Percentiles rank a stretch among this genome's conserved stretches.
These are phyloP conservation scores for Yponomeuta evonymella DNA, from an alignment of 2,888 invertebrate species.

Conservation along the genomic window DNA sequence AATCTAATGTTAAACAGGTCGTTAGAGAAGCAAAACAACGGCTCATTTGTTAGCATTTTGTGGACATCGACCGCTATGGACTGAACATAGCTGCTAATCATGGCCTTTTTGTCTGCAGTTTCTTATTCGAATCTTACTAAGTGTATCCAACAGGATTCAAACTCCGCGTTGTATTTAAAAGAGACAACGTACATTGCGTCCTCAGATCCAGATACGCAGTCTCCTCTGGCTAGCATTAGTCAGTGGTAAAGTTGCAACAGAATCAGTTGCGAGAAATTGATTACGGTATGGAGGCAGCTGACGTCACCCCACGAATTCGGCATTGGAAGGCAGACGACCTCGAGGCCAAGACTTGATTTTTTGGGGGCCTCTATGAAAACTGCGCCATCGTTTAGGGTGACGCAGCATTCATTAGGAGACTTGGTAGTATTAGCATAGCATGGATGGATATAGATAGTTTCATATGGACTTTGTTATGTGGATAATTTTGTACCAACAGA, in stretches of 20 bases:
- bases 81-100: slow-evolving; percentile 29
- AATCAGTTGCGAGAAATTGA: slow-evolving; percentile 11
- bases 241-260: not conserved
- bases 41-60: slow-evolving; percentile 22
- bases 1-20: not conserved
- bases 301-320: slow-evolving; percentile 62
- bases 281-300: slow-evolving; percentile 26
- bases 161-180: slow-evolving; percentile 18
- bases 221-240: slow-evolving; percentile 16
- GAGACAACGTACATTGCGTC: slow-evolving; percentile 17
- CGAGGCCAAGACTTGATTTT: slow-evolving; percentile 25
- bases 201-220: slow-evolving; percentile 13
- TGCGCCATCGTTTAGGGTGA: not conserved
- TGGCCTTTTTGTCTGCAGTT: slow-evolving; percentile 40
- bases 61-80: slow-evolving; percentile 39
- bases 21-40: slow-evolving; percentile 4
- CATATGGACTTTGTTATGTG: too few relatives aligned
- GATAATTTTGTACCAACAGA: too few relatives aligned
- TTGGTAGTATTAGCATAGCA: too few relatives aligned
- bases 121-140: slow-evolving; percentile 37
- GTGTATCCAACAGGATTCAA: not conserved
- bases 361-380: slow-evolving; percentile 4
- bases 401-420: not conserved
- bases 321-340: slow-evolving; percentile 64
- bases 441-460: too few relatives aligned